Evolutionary conservation across 2,113 vertebrate genomes (phyloP).

Genomic region (Ctenomys sociabilis): DNA sequence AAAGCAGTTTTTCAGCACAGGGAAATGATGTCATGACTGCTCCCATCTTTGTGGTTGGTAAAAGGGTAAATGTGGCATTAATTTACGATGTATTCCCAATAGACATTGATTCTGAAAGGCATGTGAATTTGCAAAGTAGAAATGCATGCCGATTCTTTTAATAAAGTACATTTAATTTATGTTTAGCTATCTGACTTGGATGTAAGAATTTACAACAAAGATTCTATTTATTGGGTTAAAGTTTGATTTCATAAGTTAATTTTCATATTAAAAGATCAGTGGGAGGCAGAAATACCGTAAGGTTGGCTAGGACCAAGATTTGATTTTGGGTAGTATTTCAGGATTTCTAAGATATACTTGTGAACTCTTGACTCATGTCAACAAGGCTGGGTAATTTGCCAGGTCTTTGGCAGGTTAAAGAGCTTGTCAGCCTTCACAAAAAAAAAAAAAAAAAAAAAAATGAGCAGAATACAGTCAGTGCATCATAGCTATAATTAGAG

Average conservation of each 20-base stretch:
- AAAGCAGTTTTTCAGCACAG: slow-evolving; percentile 54
- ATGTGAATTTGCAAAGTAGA: neutral
- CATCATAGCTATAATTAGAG: neutral
- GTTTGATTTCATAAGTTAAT: neutral
- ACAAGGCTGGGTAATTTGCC: neutral
- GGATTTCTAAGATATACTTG: neutral
- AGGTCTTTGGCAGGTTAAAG: neutral
- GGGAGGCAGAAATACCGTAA: neutral
- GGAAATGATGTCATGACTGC: slow-evolving; percentile 49
- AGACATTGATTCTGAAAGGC: slow-evolving; percentile 61
- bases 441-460: neutral
- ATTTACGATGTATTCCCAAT: slow-evolving; percentile 41
- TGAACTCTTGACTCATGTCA: neutral
- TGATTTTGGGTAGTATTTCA: neutral
- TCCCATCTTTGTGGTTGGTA: slow-evolving; percentile 22
- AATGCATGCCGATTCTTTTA: neutral
- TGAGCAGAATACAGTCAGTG: neutral
- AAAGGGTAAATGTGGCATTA: slow-evolving; percentile 63
- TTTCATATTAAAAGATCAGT: neutral
- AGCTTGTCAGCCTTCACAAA: neutral
- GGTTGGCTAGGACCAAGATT: neutral
- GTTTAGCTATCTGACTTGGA: neutral
- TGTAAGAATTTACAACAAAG: slow-evolving; percentile 25
- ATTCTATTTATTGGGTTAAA: neutral
- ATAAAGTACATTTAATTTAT: neutral